These are phyloP conservation scores for Pangasianodon hypophthalmus DNA, from an alignment of 2,113 vertebrate genomes.

Conservation along the genomic window DNA sequence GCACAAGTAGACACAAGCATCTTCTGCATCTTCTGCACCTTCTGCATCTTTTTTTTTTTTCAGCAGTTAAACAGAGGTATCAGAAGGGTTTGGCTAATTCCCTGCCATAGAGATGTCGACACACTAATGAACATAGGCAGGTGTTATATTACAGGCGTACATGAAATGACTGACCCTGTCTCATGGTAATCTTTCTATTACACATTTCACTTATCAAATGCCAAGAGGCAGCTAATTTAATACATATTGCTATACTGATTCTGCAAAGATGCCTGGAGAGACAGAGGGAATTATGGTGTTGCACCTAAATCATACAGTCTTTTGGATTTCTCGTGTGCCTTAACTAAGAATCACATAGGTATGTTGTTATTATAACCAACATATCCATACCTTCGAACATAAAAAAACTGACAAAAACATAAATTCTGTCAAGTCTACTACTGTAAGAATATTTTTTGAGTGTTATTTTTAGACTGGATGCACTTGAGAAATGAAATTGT, in stretches of 20 bases:
- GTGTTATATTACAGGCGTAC: conserved; percentile 44
- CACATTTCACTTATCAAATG: conserved; percentile 52
- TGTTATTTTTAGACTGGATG: neutral
- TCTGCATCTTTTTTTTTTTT: neutral
- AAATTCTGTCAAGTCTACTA: neutral
- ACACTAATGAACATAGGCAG: conserved; percentile 52
- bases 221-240: conserved; percentile 50
- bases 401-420: neutral
- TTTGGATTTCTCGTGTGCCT: neutral
- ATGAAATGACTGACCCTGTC: conserved; percentile 38
- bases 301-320: neutral
- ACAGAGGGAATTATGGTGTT: conserved; percentile 28
- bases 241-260: conserved; percentile 23
- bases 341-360: neutral
- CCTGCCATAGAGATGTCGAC: conserved; percentile 18
- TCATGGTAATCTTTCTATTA: conserved; percentile 49
- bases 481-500: neutral
- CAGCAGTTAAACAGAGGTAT: conserved; percentile 36
- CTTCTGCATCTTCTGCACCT: too few relatives aligned
- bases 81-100: conserved; percentile 38
- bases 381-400: neutral
- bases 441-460: neutral
- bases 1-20: neutral
- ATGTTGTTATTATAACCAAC: neutral
- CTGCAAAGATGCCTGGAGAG: conserved; percentile 28